phyloP scores from a whole-genome alignment of 1,140 invertebrate species.

The Drosophila leontia region DNA sequence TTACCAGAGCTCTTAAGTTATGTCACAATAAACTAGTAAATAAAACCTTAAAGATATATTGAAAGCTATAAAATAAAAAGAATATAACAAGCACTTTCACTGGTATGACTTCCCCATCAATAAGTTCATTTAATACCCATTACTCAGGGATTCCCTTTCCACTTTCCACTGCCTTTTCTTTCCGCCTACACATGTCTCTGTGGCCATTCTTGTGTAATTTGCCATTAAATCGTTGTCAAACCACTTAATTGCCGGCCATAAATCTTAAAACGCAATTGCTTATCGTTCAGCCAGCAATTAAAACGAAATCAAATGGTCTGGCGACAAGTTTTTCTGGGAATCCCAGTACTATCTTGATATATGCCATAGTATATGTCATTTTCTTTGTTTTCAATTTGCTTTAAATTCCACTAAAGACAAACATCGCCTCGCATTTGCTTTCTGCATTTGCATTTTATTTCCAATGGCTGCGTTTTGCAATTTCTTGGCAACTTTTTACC shows the following conservation, averaged over 20 bases:
- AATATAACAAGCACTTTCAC: not conserved
- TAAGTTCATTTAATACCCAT: slow-evolving; percentile 49
- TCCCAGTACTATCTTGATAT: slow-evolving; percentile 55
- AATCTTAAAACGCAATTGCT: slow-evolving; percentile 61
- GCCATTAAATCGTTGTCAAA: slow-evolving; percentile 58
- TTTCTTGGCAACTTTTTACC: slow-evolving; percentile 58
- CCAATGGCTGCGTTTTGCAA: slow-evolving; percentile 68
- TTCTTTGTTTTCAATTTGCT: slow-evolving; percentile 48
- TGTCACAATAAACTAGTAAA: not conserved
- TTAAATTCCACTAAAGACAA: slow-evolving; percentile 31
- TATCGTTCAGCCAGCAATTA: slow-evolving; percentile 60
- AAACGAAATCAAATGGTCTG: slow-evolving; percentile 65
- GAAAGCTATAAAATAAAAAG: slow-evolving; percentile 1
- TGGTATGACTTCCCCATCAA: slow-evolving; percentile 14
- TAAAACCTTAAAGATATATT: slow-evolving; percentile 1
- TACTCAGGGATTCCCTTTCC: slow-evolving; percentile 7
- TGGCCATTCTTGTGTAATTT: slow-evolving; percentile 49
- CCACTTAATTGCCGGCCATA: slow-evolving; percentile 64
- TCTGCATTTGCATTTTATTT: slow-evolving; percentile 74
- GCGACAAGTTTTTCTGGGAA: slow-evolving; percentile 42
- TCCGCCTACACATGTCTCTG: slow-evolving; percentile 41
- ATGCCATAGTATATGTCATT: not conserved
- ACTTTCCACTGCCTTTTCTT: not conserved
- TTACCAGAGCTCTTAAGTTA: not conserved
- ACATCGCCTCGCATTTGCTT: slow-evolving; percentile 21